These are phyloP conservation scores for Polydrusus cervinus DNA, from an alignment of 2,888 invertebrate species.

Conservation along the genomic window DNA sequence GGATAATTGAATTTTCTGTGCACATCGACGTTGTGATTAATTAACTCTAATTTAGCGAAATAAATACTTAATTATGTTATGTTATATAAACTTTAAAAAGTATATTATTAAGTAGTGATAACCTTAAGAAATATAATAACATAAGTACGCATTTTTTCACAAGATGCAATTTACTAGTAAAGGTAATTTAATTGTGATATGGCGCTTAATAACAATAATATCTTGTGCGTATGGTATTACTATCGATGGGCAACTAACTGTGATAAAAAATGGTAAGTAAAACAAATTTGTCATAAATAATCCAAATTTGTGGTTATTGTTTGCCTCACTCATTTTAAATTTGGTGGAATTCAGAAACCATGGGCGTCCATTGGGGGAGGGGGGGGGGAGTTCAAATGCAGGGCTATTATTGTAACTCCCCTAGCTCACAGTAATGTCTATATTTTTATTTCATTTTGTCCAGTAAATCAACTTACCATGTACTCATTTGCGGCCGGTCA, in stretches of 20 bases:
- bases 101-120: too few species aligned
- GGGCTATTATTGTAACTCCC: too few species aligned
- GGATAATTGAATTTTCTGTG: conserved; percentile 31
- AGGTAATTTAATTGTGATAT: conserved; percentile 5
- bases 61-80: not conserved
- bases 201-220: not conserved
- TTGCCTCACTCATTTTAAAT: too few species aligned
- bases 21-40: conserved; percentile 1
- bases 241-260: conserved; percentile 71
- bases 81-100: not conserved
- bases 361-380: too few species aligned
- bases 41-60: not conserved
- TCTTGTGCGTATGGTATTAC: conserved; percentile 62
- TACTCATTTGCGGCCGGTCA: too few species aligned
- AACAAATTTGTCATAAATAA: not conserved
- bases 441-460: too few species aligned
- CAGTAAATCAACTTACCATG: too few species aligned
- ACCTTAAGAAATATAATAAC: too few species aligned
- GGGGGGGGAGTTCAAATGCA: too few species aligned
- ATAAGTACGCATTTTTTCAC: not conserved
- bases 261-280: conserved; percentile 70
- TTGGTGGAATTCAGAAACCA: too few species aligned
- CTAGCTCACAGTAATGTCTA: too few species aligned
- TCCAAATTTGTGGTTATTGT: too few species aligned
- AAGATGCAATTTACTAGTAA: not conserved